Conservation (phyloP, 1,140 invertebrate species). For the Anastrepha ludens region DNA sequence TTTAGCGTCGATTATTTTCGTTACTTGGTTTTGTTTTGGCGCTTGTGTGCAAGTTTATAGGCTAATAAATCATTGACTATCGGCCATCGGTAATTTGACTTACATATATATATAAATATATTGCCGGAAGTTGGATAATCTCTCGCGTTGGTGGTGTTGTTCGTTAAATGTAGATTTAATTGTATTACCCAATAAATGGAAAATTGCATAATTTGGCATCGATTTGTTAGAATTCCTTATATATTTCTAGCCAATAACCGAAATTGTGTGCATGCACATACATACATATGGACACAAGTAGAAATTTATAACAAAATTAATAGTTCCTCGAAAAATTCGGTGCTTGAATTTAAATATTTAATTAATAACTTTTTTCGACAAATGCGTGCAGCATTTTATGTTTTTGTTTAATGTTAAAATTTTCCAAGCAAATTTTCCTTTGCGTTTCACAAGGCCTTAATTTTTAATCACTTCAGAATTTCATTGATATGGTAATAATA, state of each 20-base stretch:
- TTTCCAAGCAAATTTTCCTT: too few relatives aligned
- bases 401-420: too few relatives aligned
- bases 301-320: too few relatives aligned
- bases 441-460: too few relatives aligned
- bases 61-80: neutral
- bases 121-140: neutral
- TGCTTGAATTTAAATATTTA: too few relatives aligned
- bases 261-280: neutral
- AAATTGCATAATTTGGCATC: neutral
- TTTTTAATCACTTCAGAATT: too few relatives aligned
- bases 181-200: neutral
- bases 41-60: slow-evolving; percentile 22
- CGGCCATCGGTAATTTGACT: neutral
- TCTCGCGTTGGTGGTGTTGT: neutral
- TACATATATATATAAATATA: neutral
- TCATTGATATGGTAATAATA: too few relatives aligned
- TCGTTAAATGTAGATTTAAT: slow-evolving; percentile 1
- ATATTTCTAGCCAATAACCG: too few relatives aligned
- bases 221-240: neutral
- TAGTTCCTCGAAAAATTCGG: too few relatives aligned
- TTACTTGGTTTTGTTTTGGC: slow-evolving; percentile 29
- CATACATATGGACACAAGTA: too few relatives aligned
- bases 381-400: too few relatives aligned
- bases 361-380: too few relatives aligned
- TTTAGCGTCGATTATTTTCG: slow-evolving; percentile 1